Percentiles rank a stretch among this genome's conserved stretches.
Evolutionary conservation across 2,888 invertebrate species (phyloP).

Genomic region (Epistrophe eligans): DNA sequence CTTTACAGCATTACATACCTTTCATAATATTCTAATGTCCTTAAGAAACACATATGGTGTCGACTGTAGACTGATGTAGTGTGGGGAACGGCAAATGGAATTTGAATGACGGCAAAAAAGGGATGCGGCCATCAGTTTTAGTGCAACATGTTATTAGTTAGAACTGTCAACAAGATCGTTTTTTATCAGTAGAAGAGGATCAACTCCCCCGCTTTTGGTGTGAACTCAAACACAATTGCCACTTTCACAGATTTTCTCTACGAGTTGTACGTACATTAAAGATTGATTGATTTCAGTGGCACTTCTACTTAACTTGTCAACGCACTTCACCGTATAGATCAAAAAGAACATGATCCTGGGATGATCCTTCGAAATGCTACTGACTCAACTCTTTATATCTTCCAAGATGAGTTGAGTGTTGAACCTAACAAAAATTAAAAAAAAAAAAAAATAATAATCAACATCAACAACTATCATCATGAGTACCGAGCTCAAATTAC

Average conservation of each 20-base stretch:
- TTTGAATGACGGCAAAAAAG: constrained; percentile 6
- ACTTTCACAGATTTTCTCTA: constrained; percentile 36
- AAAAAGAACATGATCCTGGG: constrained; percentile 53
- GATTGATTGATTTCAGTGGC: constrained; percentile 63
- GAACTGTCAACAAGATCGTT: constrained; percentile 56
- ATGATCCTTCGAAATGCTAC: constrained; percentile 49
- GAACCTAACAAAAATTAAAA: background rate
- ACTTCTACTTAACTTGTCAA: constrained; percentile 71
- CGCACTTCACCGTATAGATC: constrained; percentile 33
- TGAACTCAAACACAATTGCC: constrained; percentile 37
- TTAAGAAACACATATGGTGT: constrained; percentile 52
- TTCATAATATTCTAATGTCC: constrained; percentile 5
- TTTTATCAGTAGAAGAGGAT: constrained; percentile 47
- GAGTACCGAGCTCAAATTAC: constrained; percentile 61
- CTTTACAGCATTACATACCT: background rate
- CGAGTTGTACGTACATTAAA: background rate
- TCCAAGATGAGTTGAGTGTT: background rate
- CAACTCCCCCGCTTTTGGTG: constrained; percentile 26
- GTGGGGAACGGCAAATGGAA: constrained; percentile 9
- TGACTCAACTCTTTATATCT: constrained; percentile 63
- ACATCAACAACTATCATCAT: constrained; percentile 67
- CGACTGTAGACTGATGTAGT: no score
- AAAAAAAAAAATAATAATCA: constrained; percentile 47
- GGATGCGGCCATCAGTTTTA: constrained; percentile 13
- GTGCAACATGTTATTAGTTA: constrained; percentile 45